These are phyloP conservation scores for Mixornis gularis DNA, from an alignment of 2,113 vertebrate species.

Conservation along the genomic window DNA sequence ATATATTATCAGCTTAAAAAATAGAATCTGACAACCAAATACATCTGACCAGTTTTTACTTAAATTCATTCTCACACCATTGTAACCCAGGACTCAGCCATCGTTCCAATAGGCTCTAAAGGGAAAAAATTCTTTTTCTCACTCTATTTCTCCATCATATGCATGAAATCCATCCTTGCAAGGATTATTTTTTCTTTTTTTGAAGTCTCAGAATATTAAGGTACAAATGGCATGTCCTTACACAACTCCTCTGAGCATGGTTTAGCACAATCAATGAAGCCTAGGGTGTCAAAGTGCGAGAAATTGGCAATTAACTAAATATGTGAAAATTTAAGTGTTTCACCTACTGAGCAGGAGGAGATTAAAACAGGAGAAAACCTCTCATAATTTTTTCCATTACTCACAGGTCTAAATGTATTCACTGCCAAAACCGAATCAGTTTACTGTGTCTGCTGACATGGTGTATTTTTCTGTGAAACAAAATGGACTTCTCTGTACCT, in stretches of 20 bases:
- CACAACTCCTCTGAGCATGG: neutral
- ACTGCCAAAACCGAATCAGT: neutral
- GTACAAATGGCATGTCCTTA: neutral
- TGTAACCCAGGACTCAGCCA: neutral
- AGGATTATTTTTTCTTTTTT: neutral
- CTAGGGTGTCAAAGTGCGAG: neutral
- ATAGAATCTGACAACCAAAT: neutral
- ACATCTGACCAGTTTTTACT: neutral
- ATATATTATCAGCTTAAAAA: neutral
- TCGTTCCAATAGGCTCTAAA: neutral
- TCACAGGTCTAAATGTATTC: neutral
- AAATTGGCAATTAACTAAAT: slow-evolving; percentile 1
- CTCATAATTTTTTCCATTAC: neutral
- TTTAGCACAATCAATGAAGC: neutral
- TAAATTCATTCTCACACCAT: neutral
- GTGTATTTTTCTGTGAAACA: neutral
- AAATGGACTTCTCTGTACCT: neutral
- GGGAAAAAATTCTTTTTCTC: neutral
- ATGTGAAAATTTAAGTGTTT: neutral
- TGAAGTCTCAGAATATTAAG: neutral
- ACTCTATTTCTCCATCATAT: neutral
- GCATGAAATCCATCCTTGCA: neutral
- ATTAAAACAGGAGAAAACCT: neutral
- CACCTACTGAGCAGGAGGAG: neutral
- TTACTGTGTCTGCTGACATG: neutral